Evolutionary conservation across 2,797 vertebrate genomes (phyloP).

Genomic region (Hoplostethus atlanticus): DNA sequence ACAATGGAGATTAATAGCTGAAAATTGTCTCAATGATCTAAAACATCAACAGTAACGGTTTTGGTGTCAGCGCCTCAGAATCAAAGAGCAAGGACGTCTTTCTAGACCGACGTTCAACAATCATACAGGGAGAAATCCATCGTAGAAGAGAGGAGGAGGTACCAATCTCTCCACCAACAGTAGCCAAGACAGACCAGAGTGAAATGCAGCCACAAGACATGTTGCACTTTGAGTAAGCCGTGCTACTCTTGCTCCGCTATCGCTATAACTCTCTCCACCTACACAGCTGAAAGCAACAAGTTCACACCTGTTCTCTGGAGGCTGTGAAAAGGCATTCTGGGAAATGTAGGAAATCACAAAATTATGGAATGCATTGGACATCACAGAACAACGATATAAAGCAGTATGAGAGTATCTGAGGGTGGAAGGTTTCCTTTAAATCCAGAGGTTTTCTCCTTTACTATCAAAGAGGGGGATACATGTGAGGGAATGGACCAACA

Average conservation of each 20-base stretch:
- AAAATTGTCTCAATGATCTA: background rate
- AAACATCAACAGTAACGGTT: background rate
- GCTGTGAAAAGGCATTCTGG: no score
- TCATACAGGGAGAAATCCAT: conserved; percentile 15
- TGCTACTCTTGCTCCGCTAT: no score
- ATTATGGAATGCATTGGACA: conserved; percentile 26
- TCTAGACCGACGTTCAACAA: conserved; percentile 23
- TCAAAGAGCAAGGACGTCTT: background rate
- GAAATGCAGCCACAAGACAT: no score
- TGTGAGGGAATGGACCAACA: background rate
- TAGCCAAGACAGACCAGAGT: no score
- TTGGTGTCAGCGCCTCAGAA: background rate
- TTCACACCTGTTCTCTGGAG: no score
- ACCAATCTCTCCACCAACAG: background rate
- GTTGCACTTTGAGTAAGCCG: no score
- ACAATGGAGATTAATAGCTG: background rate
- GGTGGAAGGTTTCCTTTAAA: conserved; percentile 16
- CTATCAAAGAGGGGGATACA: background rate
- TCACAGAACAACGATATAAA: conserved; percentile 10
- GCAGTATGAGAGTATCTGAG: conserved; percentile 11
- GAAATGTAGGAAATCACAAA: no score
- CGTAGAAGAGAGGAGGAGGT: background rate
- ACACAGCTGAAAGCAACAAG: no score
- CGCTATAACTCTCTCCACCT: no score
- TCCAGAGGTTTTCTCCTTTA: conserved; percentile 15